These are phyloP conservation scores for Xenopus tropicalis DNA, from an alignment of 2,113 vertebrate species.

Conservation along the genomic window UCB_Xtro_10.0 CM004449.2:72052501-72053000, in stretches of 20 bases:
- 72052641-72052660: conserved; percentile 7
- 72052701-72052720: conserved; percentile 16
- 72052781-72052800: conserved; percentile 16
- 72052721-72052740: not conserved
- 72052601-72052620: conserved; percentile 42
- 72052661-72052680: not conserved
- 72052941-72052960: conserved; percentile 37
- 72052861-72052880: conserved; percentile 27
- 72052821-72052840: not conserved
- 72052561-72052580: conserved; percentile 22
- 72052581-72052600: conserved; percentile 11
- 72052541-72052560: conserved; percentile 31
- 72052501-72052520: conserved; percentile 29
- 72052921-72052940: conserved; percentile 25
- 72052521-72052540: conserved; percentile 4
- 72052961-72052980: conserved; percentile 29
- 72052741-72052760: not conserved
- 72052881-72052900: conserved; percentile 43
- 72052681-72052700: conserved; percentile 14
- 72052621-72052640: conserved; percentile 24
- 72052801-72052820: not conserved
- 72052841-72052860: conserved; percentile 13
- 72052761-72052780: not conserved
- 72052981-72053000: not conserved
- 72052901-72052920: conserved; percentile 26